These are phyloP conservation scores for Brachionus rubens DNA, from an alignment of 1,140 invertebrate species.

Conservation along the genomic window DNA sequence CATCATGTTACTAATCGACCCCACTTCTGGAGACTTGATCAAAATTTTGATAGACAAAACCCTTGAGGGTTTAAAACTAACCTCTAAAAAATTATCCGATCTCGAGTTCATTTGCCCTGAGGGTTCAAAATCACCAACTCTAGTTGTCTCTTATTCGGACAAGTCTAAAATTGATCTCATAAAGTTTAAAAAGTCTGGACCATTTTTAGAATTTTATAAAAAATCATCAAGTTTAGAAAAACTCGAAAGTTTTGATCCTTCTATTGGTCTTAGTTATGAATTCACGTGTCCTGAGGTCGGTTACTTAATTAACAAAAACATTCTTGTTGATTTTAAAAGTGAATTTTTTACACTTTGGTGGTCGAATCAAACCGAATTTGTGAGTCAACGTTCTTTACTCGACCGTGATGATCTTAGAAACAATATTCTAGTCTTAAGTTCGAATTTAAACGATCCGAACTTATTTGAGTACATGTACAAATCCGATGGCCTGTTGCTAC, in stretches of 20 bases:
- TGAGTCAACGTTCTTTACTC: slow-evolving; percentile 2
- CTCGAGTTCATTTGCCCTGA: not conserved
- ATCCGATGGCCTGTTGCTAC: slow-evolving; percentile 3
- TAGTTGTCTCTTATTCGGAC: slow-evolving; percentile 12
- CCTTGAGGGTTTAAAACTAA: not conserved
- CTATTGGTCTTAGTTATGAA: not conserved
- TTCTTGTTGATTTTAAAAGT: not conserved
- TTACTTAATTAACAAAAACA: not conserved
- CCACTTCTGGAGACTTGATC: not conserved
- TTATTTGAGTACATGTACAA: slow-evolving; percentile 8
- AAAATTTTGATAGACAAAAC: slow-evolving; percentile 24
- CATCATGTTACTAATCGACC: not conserved
- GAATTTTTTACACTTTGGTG: slow-evolving; percentile 20
- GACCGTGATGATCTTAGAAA: slow-evolving; percentile 11
- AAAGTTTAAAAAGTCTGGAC: not conserved
- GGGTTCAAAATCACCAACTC: not conserved
- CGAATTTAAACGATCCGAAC: not conserved
- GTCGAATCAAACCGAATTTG: slow-evolving; percentile 1
- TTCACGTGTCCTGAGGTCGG: slow-evolving; percentile 26
- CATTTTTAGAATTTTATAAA: not conserved
- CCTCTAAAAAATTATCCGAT: slow-evolving; percentile 1
- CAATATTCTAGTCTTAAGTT: slow-evolving; percentile 1
- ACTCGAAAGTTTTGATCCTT: slow-evolving; percentile 5
- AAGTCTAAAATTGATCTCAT: slow-evolving; percentile 27
- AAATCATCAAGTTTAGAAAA: slow-evolving; percentile 19